A percentile compares a stretch with the other conserved stretches of the same genome.
phyloP scores from a whole-genome alignment of 2,113 vertebrate genomes.

The Oncorhynchus tshawytscha region DNA sequence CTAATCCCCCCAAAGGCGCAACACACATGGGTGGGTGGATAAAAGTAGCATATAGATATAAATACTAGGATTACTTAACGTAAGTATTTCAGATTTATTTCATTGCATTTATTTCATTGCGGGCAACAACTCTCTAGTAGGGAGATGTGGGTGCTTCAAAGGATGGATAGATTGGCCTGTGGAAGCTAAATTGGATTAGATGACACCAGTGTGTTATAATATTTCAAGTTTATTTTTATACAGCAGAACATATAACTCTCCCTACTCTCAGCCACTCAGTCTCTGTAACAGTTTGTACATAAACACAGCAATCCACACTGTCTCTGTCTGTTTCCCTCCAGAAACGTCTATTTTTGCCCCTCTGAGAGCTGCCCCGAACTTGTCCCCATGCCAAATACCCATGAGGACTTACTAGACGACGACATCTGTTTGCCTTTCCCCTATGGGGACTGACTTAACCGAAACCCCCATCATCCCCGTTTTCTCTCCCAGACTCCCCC shows the following conservation, averaged over 20 bases:
- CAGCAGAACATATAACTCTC: too few species aligned
- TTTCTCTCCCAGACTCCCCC: too few species aligned
- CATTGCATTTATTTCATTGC: not conserved
- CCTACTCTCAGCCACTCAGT: too few species aligned
- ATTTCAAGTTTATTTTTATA: too few species aligned
- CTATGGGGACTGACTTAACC: too few species aligned
- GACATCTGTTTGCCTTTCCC: too few species aligned
- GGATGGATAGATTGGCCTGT: too few species aligned
- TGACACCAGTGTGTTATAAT: too few species aligned
- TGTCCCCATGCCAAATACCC: slow-evolving; percentile 16
- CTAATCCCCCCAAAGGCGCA: not conserved
- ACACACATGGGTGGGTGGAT: not conserved
- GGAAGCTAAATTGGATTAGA: too few species aligned
- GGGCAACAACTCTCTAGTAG: not conserved
- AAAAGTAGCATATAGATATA: not conserved
- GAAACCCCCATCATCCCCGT: too few species aligned
- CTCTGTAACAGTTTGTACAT: not conserved
- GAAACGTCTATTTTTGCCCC: slow-evolving; percentile 4
- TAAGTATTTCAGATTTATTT: not conserved
- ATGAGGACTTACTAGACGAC: not conserved
- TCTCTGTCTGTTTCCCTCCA: slow-evolving; percentile 7
- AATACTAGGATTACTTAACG: not conserved
- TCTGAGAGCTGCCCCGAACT: slow-evolving; percentile 7
- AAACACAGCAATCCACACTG: too few species aligned
- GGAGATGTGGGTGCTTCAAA: too few species aligned